phyloP scores from a whole-genome alignment of 2,888 invertebrate species.

The Nesidiocoris tenuis region DNA sequence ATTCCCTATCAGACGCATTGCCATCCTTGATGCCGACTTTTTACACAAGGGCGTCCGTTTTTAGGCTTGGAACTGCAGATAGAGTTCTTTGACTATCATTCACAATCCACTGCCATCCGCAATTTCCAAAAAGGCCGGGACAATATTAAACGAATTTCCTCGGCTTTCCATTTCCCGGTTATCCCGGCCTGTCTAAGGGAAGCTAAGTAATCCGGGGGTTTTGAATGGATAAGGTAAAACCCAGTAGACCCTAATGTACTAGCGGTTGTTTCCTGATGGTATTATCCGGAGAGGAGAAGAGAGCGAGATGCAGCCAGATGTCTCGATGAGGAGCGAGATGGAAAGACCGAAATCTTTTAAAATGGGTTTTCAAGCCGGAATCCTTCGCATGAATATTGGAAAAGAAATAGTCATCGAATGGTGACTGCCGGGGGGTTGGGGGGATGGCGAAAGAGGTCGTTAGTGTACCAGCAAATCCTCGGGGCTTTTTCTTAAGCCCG shows the following conservation, averaged over 20 bases:
- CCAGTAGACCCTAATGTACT: conserved; percentile 35
- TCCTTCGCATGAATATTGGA: conserved; percentile 38
- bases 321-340: background rate
- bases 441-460: background rate
- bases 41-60: no score
- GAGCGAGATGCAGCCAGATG: background rate
- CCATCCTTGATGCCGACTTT: no score
- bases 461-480: conserved; percentile 33
- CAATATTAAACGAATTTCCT: conserved; percentile 22
- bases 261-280: conserved; percentile 37
- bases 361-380: conserved; percentile 41
- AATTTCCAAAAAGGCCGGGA: background rate
- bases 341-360: conserved; percentile 38
- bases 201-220: conserved; percentile 14
- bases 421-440: background rate
- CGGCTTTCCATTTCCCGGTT: conserved; percentile 20
- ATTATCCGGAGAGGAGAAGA: conserved; percentile 20
- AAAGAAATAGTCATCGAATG: conserved; percentile 12
- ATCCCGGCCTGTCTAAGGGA: background rate
- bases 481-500: conserved; percentile 23
- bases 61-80: no score
- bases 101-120: no score
- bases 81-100: no score
- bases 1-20: no score
- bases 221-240: conserved; percentile 36